Conservation (phyloP, 2,888 invertebrate genomes). For the Sthenelais limicola region DNA sequence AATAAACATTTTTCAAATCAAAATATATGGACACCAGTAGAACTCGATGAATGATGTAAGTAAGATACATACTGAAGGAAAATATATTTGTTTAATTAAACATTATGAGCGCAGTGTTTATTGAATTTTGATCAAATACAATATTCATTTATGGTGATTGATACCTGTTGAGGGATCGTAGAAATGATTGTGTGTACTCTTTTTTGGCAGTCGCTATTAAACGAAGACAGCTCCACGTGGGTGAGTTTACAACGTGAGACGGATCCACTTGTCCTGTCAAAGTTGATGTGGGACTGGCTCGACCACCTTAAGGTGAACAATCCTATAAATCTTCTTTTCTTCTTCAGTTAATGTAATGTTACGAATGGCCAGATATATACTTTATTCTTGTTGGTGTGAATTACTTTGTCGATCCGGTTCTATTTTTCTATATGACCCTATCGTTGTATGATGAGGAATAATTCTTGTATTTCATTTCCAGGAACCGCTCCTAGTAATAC, state of each 20-base stretch:
- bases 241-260: constrained; percentile 79
- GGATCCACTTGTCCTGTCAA: constrained; percentile 77
- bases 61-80: no score
- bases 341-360: background rate
- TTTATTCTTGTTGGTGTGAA: background rate
- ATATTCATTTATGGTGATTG: constrained; percentile 75
- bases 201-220: constrained; percentile 72
- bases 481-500: constrained; percentile 77
- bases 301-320: constrained; percentile 79
- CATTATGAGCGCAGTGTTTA: no score
- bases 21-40: no score
- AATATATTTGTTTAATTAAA: no score
- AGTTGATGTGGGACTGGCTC: constrained; percentile 83
- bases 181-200: constrained; percentile 70
- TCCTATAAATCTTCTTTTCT: constrained; percentile 69
- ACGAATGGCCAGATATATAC: background rate
- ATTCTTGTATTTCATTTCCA: constrained; percentile 43
- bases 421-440: background rate
- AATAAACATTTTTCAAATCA: no score
- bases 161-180: constrained; percentile 76
- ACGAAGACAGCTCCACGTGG: constrained; percentile 80
- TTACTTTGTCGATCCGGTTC: no score
- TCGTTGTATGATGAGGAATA: background rate
- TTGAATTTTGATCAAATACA: no score
- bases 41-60: no score